phyloP scores from a whole-genome alignment of 1,140 invertebrate species.

The Lerema accius region DNA sequence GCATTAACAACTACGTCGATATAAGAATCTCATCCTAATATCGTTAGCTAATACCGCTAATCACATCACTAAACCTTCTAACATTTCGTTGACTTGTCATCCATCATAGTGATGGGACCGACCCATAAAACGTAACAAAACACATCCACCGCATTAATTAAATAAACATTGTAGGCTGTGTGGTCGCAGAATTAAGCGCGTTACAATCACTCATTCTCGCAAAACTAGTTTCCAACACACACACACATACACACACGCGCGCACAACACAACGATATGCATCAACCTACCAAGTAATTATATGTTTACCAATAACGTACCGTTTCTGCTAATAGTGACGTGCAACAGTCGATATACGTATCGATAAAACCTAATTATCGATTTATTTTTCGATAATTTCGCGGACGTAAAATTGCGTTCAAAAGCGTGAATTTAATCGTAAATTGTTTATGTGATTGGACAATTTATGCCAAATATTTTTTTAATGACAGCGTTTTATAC shows the following conservation, averaged over 20 bases:
- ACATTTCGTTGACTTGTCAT: background rate
- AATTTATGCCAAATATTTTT: background rate
- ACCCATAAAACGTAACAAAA: background rate
- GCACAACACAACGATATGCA: constrained; percentile 75
- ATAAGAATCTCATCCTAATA: too few relatives aligned
- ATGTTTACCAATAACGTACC: constrained; percentile 76
- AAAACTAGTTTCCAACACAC: constrained; percentile 65
- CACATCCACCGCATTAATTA: constrained; percentile 55
- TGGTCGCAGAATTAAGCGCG: constrained; percentile 62
- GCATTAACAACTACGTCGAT: too few relatives aligned
- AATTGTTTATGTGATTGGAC: constrained; percentile 1
- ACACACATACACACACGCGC: constrained; percentile 41
- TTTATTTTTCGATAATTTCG: too few relatives aligned
- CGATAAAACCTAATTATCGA: constrained; percentile 12
- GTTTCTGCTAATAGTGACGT: constrained; percentile 63
- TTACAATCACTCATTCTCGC: constrained; percentile 66
- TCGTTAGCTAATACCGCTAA: too few relatives aligned
- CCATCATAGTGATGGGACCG: background rate
- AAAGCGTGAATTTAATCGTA: background rate
- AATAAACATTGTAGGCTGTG: constrained; percentile 56
- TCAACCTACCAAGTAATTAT: constrained; percentile 80
- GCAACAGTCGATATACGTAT: constrained; percentile 32
- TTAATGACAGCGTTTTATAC: too few relatives aligned
- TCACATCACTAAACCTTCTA: background rate
- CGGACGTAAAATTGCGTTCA: too few relatives aligned